Conservation (phyloP, 2,797 vertebrate genomes). For the Betta splendens region DNA sequence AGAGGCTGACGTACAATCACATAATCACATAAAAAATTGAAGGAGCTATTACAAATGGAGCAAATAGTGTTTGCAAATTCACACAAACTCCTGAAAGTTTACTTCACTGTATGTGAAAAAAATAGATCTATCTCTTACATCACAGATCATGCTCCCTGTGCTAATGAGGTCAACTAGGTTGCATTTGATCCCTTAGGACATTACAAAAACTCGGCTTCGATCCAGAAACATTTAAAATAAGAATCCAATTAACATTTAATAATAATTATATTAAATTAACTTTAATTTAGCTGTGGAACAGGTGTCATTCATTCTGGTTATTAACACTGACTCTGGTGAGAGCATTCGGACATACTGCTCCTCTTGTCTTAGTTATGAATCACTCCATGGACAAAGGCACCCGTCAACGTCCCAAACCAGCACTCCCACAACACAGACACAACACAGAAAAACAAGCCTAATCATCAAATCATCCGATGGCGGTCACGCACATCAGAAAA, state of each 20-base stretch:
- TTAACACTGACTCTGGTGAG: no score
- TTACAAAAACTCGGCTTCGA: constrained; percentile 21
- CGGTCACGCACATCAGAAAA: no score
- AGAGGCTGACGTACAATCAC: neutral
- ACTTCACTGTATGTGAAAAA: neutral
- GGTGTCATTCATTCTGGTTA: constrained; percentile 3
- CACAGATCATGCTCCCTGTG: constrained; percentile 6
- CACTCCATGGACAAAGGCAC: constrained; percentile 19
- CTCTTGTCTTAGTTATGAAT: constrained; percentile 42
- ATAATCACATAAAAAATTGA: constrained; percentile 20
- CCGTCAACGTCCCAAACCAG: constrained; percentile 7
- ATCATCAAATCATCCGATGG: no score
- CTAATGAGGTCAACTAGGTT: constrained; percentile 24
- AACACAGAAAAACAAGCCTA: constrained; percentile 11
- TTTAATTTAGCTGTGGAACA: neutral
- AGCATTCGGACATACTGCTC: no score
- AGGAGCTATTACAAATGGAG: constrained; percentile 14
- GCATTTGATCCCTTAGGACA: constrained; percentile 7
- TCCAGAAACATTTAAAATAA: constrained; percentile 9
- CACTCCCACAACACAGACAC: constrained; percentile 13
- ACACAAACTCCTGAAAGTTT: neutral
- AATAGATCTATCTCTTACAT: constrained; percentile 26
- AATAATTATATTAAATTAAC: no score
- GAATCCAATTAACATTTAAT: constrained; percentile 7
- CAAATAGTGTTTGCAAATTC: neutral